Evolutionary conservation across 2,888 invertebrate genomes (phyloP).

Genomic region (Augochlorella aurata): DNA sequence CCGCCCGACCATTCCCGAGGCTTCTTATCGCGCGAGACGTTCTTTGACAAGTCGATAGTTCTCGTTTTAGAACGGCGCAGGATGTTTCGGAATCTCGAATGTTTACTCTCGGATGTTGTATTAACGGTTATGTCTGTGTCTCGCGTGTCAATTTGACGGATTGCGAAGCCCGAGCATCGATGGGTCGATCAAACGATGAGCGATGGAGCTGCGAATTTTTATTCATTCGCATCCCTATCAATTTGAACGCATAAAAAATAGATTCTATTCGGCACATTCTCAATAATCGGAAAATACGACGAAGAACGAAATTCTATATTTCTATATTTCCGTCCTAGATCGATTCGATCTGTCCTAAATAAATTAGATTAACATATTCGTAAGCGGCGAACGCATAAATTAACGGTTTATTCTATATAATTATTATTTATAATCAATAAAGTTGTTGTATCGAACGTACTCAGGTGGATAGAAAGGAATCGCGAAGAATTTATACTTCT

Average conservation of each 20-base stretch:
- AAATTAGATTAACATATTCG: too few relatives aligned
- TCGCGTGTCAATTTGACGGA: neutral
- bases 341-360: neutral
- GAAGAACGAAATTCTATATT: neutral
- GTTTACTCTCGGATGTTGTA: neutral
- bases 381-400: too few relatives aligned
- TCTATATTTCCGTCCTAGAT: neutral
- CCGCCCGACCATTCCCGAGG: constrained; percentile 14
- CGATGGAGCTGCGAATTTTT: too few relatives aligned
- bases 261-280: too few relatives aligned
- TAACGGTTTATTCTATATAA: too few relatives aligned
- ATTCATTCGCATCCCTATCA: neutral
- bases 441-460: neutral
- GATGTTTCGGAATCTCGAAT: constrained; percentile 21
- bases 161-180: neutral
- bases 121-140: neutral
- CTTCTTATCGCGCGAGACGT: constrained; percentile 25
- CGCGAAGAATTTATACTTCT: neutral
- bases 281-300: neutral
- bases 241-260: too few relatives aligned
- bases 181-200: neutral
- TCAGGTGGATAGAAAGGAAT: neutral
- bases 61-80: neutral
- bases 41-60: constrained; percentile 15
- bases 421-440: neutral